Percentiles rank a stretch among this genome's conserved stretches.
phyloP scores from a whole-genome alignment of 2,888 invertebrate genomes.

The Drosophila prolongata region DNA sequence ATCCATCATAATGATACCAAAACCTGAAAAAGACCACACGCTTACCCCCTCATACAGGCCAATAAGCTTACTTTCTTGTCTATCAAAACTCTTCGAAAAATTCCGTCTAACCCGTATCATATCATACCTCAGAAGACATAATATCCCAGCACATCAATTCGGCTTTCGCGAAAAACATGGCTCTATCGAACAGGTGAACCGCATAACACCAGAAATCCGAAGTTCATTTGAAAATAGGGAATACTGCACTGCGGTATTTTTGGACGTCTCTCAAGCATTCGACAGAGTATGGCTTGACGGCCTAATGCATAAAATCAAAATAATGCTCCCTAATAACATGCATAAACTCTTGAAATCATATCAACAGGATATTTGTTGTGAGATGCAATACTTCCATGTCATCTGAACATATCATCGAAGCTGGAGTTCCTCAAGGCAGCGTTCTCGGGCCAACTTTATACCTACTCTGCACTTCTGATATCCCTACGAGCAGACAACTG shows the following conservation, averaged over 20 bases:
- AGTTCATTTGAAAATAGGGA: too few species aligned
- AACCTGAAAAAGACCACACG: background rate
- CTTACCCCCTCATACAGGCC: background rate
- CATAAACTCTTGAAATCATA: background rate
- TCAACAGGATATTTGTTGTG: background rate
- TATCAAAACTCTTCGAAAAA: background rate
- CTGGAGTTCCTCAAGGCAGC: background rate
- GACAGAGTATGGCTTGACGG: too few species aligned
- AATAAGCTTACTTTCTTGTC: background rate
- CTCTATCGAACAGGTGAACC: background rate
- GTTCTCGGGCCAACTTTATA: too few species aligned
- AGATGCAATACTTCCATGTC: background rate
- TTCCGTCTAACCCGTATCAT: background rate
- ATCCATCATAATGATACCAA: background rate
- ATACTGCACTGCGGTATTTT: too few species aligned
- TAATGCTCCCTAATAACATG: too few species aligned
- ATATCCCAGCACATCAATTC: background rate
- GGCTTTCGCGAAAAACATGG: background rate
- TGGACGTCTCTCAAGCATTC: too few species aligned
- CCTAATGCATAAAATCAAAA: too few species aligned
- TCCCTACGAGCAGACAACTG: too few species aligned
- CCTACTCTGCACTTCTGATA: background rate
- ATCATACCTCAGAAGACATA: background rate
- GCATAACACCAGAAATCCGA: conserved; percentile 1
- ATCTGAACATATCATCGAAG: background rate